A percentile compares a stretch with the other conserved stretches of the same genome.
These are phyloP conservation scores for Cavia porcellus DNA, from an alignment of 2,113 vertebrate species.

Conservation along the genomic window DNA sequence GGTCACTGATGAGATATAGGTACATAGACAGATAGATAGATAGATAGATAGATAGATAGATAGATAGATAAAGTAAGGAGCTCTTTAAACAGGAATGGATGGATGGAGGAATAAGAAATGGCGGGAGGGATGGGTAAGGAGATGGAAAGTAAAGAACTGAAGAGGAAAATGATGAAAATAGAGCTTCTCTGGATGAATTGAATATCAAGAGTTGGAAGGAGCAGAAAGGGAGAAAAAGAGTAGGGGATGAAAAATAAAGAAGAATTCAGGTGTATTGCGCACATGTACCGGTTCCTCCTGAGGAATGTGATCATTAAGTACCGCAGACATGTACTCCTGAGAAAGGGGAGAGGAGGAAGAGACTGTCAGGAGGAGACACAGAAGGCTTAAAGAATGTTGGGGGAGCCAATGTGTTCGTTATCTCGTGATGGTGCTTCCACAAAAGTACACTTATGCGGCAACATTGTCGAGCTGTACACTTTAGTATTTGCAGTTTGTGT, in stretches of 20 bases:
- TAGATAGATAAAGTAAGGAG: neutral
- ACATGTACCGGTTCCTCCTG: neutral
- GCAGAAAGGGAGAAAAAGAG: neutral
- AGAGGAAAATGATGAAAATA: neutral
- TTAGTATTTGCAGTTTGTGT: neutral
- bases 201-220: neutral
- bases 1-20: neutral
- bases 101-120: neutral
- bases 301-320: neutral
- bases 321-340: neutral
- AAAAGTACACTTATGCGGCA: neutral
- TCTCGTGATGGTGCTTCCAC: neutral
- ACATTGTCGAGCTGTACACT: neutral
- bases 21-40: neutral
- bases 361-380: neutral
- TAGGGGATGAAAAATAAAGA: neutral
- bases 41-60: too few relatives aligned
- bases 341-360: neutral
- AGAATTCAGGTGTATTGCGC: neutral
- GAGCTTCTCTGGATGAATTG: neutral
- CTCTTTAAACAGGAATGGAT: neutral
- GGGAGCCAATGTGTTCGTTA: neutral
- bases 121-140: neutral
- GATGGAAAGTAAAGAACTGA: neutral
- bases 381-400: neutral